Conservation (phyloP, 2,797 vertebrate genomes). For the Sebastes vulpes region DNA sequence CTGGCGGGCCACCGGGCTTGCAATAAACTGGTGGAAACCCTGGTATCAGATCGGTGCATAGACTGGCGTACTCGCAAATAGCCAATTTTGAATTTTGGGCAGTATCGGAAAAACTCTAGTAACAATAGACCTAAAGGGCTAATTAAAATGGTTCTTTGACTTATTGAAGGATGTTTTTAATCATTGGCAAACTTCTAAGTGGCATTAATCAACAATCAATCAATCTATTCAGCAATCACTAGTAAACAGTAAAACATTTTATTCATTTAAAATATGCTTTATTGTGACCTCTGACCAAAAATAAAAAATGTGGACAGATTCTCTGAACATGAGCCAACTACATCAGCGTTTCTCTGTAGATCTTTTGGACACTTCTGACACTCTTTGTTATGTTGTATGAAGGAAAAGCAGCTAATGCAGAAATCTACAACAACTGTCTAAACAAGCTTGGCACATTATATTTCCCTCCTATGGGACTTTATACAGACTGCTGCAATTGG, state of each 20-base stretch:
- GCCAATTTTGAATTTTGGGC: too few relatives aligned
- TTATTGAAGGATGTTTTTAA: neutral
- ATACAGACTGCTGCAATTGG: neutral
- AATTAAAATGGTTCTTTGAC: neutral
- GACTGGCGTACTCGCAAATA: too few relatives aligned
- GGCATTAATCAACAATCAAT: neutral
- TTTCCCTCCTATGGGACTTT: neutral
- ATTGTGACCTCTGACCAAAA: neutral
- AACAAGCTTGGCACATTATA: neutral
- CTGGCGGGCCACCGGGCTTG: too few relatives aligned
- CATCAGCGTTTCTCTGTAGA: neutral
- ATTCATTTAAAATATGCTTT: neutral
- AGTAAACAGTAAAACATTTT: neutral
- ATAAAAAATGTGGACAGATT: neutral
- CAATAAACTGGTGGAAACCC: too few relatives aligned
- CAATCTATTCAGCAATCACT: neutral
- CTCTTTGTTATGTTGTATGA: neutral
- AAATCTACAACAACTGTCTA: neutral
- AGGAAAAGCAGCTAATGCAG: constrained; percentile 1
- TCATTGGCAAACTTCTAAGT: neutral
- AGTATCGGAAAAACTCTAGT: too few relatives aligned
- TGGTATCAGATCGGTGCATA: too few relatives aligned
- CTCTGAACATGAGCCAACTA: neutral
- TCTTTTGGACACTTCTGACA: neutral
- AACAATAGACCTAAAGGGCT: neutral